These are phyloP conservation scores for Mesocentrotus franciscanus DNA, from an alignment of 53 echinoderm and acorn worm species.

Conservation along the genomic window DNA sequence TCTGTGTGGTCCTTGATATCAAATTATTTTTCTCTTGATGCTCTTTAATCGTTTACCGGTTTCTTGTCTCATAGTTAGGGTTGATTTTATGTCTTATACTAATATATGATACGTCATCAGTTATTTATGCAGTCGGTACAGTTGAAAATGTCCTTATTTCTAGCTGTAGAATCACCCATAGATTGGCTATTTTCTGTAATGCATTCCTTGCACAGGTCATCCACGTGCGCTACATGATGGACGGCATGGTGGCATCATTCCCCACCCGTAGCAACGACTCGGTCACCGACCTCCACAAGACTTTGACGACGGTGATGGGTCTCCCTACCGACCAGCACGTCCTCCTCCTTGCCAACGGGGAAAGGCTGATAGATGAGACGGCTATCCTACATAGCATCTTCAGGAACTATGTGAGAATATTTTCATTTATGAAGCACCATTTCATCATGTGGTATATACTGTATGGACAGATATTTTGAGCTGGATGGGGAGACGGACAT, in stretches of 20 bases:
- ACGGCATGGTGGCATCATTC: neutral
- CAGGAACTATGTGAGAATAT: neutral
- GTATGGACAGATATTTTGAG: too few relatives aligned
- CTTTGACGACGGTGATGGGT: neutral
- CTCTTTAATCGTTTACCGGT: too few relatives aligned
- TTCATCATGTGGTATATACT: too few relatives aligned
- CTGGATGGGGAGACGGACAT: too few relatives aligned
- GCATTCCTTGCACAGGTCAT: neutral
- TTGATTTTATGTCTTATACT: too few relatives aligned
- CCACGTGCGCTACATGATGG: conserved; percentile 36
- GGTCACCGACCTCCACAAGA: conserved; percentile 5
- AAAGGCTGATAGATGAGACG: neutral
- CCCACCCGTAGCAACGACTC: conserved; percentile 17
- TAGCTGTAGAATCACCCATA: neutral
- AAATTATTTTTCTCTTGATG: too few relatives aligned
- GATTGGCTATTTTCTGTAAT: neutral
- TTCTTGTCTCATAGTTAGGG: too few relatives aligned
- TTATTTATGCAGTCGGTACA: neutral
- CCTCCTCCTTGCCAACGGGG: conserved; percentile 15
- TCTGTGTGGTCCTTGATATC: too few relatives aligned
- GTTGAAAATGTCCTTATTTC: neutral
- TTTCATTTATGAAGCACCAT: neutral
- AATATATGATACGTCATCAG: neutral
- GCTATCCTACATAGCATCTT: neutral
- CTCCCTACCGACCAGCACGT: neutral